A percentile compares a stretch with the other conserved stretches of the same genome.
These are phyloP conservation scores for Mormyrops boulengeri DNA, from an alignment of 2,797 vertebrate genomes.

Conservation along the genomic window DNA sequence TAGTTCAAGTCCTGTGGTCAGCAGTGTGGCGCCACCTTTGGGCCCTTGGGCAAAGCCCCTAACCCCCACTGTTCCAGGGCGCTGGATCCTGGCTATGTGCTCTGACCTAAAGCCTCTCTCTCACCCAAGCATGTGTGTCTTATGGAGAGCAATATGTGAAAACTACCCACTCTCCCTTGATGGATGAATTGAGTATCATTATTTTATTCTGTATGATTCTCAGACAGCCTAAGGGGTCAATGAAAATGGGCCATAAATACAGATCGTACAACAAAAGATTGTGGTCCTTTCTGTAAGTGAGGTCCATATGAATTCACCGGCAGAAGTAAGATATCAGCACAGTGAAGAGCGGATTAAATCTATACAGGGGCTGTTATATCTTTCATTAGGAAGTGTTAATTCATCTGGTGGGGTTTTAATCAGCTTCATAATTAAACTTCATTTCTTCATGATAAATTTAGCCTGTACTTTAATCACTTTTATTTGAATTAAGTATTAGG, in stretches of 20 bases:
- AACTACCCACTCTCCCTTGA: neutral
- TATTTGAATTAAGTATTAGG: neutral
- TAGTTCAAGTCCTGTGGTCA: neutral
- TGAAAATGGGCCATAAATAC: neutral
- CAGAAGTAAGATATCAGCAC: neutral
- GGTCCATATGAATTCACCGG: neutral
- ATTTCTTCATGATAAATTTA: neutral
- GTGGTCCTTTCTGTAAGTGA: neutral
- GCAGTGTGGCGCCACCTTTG: neutral
- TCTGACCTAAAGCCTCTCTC: neutral
- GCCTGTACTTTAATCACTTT: neutral
- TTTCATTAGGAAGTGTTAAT: neutral
- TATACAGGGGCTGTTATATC: neutral
- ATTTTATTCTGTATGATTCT: neutral
- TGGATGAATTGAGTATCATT: neutral
- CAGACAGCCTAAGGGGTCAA: neutral
- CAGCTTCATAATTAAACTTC: neutral
- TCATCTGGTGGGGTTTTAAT: neutral
- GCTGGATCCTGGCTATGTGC: neutral
- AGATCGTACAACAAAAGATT: neutral
- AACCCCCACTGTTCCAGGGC: neutral
- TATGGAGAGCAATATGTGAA: neutral
- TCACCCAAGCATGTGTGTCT: neutral
- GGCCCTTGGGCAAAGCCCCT: neutral
- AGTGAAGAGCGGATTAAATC: neutral